Evolutionary conservation across 1,140 invertebrate genomes (phyloP), one percentile per base, ranked within the genome.

Genomic region (Eriosoma lanigerum): DNA sequence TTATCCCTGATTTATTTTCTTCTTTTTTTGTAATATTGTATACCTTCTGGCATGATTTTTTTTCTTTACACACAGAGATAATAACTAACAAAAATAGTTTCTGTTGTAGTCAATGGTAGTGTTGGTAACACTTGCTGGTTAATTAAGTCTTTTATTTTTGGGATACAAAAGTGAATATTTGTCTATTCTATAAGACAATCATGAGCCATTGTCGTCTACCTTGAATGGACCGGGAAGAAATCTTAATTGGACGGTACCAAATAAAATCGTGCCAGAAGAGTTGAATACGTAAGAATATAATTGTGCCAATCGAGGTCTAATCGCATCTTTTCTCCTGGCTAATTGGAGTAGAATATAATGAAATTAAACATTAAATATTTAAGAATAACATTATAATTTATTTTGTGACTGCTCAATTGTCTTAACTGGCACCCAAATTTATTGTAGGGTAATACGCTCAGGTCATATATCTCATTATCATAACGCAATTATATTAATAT

Each of bases 141-240:
- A 50, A 70, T 70, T 50, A 50, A 70, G 50, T 70, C 24, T 26
- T 70, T 50, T 70, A 70, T 70, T 70, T 70, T 70, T 70, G 66
- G 46, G 21, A 29, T 50, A 70, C 66, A 29, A 70, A 50, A 70
- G 24, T n/a, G 38, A 24, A 26, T 70, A 24, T 26, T 48, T 32
- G 44, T 46, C 64, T 5, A n/a, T 44, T 26, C 44, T 9, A n/a
- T 0, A 44, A 38, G 44, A 70, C 66, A 70, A 70, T 70, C 44
- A 10, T 26, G 3, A 48, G 24, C 46, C 46, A 46, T 70, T 70
- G 66, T 70, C 17, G 66, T 70, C 46, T 19, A 10, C n/a, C 24
- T 15, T 17, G 46, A 50, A 50, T 29, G 46, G 66, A 50, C 66
- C 46, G 66, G 24, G 66, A 21, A 50, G 66, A 19, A 50, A 70